phyloP scores from a whole-genome alignment of 2,797 vertebrate species.

The Alectoris magna region DNA sequence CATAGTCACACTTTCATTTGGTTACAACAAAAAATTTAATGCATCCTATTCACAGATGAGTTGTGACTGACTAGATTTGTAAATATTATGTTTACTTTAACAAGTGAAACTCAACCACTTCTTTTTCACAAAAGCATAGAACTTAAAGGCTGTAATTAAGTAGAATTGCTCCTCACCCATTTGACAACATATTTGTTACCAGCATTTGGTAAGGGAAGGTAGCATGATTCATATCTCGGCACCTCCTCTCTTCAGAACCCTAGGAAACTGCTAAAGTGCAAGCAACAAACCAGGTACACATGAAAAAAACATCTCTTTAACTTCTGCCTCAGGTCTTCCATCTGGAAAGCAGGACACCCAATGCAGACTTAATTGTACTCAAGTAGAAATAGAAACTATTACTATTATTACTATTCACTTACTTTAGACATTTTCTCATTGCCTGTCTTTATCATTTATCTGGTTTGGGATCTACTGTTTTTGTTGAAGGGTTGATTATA shows the following conservation, averaged over 20 bases:
- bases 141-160: background rate
- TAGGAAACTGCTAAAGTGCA: background rate
- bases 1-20: background rate
- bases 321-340: background rate
- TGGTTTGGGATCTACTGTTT: background rate
- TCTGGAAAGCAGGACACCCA: background rate
- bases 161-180: background rate
- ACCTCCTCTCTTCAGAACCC: background rate
- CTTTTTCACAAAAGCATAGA: background rate
- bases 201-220: background rate
- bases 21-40: background rate
- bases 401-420: background rate
- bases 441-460: background rate
- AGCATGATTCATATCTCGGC: background rate
- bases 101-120: background rate
- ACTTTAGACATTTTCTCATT: background rate
- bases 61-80: background rate
- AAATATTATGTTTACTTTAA: background rate
- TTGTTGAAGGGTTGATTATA: conserved; percentile 38
- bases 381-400: background rate
- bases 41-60: background rate
- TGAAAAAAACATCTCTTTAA: background rate
- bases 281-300: fast-evolving
- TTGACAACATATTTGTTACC: background rate
- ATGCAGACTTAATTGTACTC: background rate